Base-by-base conservation (phyloP, 1,140 invertebrate genomes). In the Leptinotarsa lineolata region DNA sequence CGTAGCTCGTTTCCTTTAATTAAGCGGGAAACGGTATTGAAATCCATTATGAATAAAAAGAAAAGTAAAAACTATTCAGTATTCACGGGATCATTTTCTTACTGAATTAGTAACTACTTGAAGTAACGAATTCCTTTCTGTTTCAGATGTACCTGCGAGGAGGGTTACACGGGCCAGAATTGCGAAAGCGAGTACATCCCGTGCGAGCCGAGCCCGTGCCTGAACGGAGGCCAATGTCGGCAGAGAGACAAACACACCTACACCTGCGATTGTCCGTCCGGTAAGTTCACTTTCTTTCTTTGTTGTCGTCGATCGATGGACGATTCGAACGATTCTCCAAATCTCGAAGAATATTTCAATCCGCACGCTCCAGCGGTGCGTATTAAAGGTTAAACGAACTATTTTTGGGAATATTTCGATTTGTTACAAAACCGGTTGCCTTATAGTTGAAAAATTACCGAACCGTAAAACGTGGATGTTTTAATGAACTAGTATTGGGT, bases 111-210 rank as follows among this genome's bases (percentile, higher is more conserved):
- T 39, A 39, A 39, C 30, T 39, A 39, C 30, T 39, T 39, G 30
- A 39, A 39, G 30, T 39, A 39, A 39, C 30, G 2, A 39, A 39
- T 67, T 67, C 16, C 30, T 67, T 44, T 67, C 18, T 81, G 76
- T 89, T 88, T 58, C 86, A 95, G 93, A 85, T 97, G 96, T 85
- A 91, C 93, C 77, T 97, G 96, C 85, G 88, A 93, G 76, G 91
- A 90, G 76, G 95, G 95, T 75, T 97, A 93, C 83, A 96, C 95
- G 2, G 95, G 95, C 15, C 89, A 93, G 81, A 92, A 96, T 85
- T 97, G 95, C 86, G 94, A 97, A 84, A 93, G 88, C 81, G 91
- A 93, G 77, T 97, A 96, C 83, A 91, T 96, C 73, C 95, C 95
- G 2, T 97, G 95, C 84, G 89, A 95, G 78, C 95, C 95, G 4